Base-by-base conservation (phyloP, 2,888 invertebrate genomes). In the Periphyllus acericola region DNA sequence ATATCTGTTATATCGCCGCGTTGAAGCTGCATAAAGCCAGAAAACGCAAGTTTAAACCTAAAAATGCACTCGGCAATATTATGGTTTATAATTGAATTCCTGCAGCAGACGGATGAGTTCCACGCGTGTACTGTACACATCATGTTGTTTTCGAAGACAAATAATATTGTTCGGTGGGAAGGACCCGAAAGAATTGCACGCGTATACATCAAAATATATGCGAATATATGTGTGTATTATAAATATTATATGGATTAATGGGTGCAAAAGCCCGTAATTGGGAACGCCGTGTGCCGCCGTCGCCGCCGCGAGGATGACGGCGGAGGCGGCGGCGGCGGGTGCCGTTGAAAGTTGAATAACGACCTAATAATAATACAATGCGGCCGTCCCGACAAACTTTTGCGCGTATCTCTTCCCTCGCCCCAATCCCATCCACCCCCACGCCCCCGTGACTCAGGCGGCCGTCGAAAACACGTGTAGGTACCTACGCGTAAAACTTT, bases 361-460 rank as follows among this genome's bases (percentile, higher is more conserved):
- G 52, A 78, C 78, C 78, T 76, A 76, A 76, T 76, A 76, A 76
- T 52, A 32, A 78, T 52, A 78, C 78, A 78, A 78, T 78, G 21
- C 19, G 78, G 78, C 52, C 52, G 21, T 21, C 32, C 32, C 52
- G 52, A 55, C 78, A 78, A 78, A 78, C 78, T 78, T 78, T 32
- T 55, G 32, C 52, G 29, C 21, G 21, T 32, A 55, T 78, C 29
- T n/a, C 29, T 8, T 25, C 3, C 60, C 21, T 4, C n/a, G n/a
- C n/a, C n/a, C n/a, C n/a, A n/a, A n/a, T n/a, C n/a, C n/a, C n/a
- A n/a, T n/a, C 25, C 25, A 55, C 55, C 19, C 14, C 17, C 60
- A 1, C 46, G 46, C 46, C 3, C 36, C 36, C 11, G 46, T 9
- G 55, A 55, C 55, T 55, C 55, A 21, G 21, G 55, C 8, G 21